These are phyloP conservation scores for Oxystoma pomonae DNA, from an alignment of 2,888 invertebrate species.

Conservation along the genomic window DNA sequence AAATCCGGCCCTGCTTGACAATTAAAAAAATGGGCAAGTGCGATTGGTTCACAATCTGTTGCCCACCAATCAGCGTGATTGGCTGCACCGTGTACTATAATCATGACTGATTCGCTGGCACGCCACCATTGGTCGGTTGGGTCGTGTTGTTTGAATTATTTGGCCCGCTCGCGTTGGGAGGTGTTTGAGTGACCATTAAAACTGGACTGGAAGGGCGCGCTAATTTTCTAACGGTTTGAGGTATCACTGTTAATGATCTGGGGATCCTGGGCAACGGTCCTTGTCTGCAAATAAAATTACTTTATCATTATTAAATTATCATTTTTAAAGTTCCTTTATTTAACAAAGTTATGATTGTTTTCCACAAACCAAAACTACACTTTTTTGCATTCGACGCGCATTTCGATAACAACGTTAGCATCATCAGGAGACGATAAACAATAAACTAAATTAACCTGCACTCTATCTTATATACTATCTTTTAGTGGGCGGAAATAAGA, in stretches of 20 bases:
- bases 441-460: no score
- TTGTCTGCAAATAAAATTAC: neutral
- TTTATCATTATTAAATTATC: no score
- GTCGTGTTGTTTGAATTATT: conserved; percentile 4
- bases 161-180: conserved; percentile 10
- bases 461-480: no score
- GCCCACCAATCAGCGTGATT: neutral
- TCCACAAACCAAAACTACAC: no score
- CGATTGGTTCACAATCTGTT: neutral
- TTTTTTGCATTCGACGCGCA: no score
- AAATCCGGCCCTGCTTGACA: neutral
- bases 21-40: neutral
- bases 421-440: no score
- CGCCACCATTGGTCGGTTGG: neutral
- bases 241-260: conserved; percentile 75
- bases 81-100: neutral
- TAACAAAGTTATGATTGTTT: no score
- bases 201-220: conserved; percentile 41
- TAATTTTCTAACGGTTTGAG: conserved; percentile 54
- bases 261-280: conserved; percentile 71
- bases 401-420: no score
- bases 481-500: no score
- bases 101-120: neutral
- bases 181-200: conserved; percentile 38
- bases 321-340: no score